phyloP scores from a whole-genome alignment of 2,888 invertebrate genomes.

The Asteroscopus sphinx region DNA sequence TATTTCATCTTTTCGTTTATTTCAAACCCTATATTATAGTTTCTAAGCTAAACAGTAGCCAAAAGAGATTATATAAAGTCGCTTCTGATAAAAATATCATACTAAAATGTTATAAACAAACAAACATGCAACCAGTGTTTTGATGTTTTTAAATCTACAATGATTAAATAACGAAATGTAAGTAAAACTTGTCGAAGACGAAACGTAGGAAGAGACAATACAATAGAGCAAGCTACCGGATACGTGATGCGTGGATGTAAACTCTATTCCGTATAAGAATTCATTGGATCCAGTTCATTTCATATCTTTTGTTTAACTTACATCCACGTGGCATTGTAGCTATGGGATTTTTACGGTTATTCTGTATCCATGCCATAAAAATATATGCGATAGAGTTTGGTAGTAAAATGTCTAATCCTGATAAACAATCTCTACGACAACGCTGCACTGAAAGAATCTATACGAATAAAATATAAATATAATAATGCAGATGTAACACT shows the following conservation, averaged over 20 bases:
- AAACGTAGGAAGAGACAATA: constrained; percentile 55
- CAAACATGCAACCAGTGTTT: constrained; percentile 25
- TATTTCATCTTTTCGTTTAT: no score
- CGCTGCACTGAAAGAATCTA: neutral
- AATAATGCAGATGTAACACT: neutral
- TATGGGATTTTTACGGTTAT: constrained; percentile 31
- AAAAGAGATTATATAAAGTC: constrained; percentile 12
- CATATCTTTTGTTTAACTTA: constrained; percentile 64
- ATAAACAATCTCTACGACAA: constrained; percentile 17
- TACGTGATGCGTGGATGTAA: constrained; percentile 37
- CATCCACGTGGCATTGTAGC: constrained; percentile 32
- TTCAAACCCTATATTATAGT: no score
- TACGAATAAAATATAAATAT: neutral
- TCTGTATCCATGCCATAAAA: constrained; percentile 37
- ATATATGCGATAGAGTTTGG: constrained; percentile 16
- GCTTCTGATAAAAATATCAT: constrained; percentile 1
- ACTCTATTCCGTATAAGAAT: constrained; percentile 64
- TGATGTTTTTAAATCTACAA: constrained; percentile 23
- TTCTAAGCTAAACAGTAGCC: constrained; percentile 6
- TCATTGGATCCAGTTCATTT: constrained; percentile 58
- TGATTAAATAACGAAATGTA: constrained; percentile 31
- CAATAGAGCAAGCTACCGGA: constrained; percentile 52
- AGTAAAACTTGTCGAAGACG: constrained; percentile 54
- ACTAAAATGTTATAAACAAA: constrained; percentile 18
- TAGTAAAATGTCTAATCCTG: constrained; percentile 12